A percentile compares a stretch with the other conserved stretches of the same genome.
phyloP scores from a whole-genome alignment of 2,888 invertebrate genomes.

The Parnassius mnemosyne region DNA sequence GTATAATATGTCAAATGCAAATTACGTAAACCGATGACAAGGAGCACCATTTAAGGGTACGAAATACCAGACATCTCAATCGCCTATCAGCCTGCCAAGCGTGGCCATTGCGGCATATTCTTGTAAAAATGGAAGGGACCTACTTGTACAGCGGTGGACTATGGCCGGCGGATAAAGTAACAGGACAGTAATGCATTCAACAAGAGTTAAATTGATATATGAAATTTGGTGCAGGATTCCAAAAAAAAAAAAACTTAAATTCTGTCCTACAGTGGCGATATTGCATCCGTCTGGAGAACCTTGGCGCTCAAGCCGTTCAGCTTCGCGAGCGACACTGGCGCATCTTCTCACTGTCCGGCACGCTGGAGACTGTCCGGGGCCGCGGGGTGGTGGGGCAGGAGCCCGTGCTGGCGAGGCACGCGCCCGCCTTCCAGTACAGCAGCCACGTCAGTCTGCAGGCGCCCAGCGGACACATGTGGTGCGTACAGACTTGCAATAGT shows the following conservation, averaged over 20 bases:
- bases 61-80: too few species aligned
- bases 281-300: conserved; percentile 97
- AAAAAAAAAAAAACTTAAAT: background rate
- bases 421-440: conserved; percentile 98
- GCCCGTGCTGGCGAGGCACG: conserved; percentile 91
- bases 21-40: too few species aligned
- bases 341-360: conserved; percentile 96
- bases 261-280: conserved; percentile 89
- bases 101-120: too few species aligned
- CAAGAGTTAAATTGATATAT: too few species aligned
- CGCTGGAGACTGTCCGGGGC: conserved; percentile 95
- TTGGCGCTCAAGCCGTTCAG: conserved; percentile 93
- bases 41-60: too few species aligned
- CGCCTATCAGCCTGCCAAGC: too few species aligned
- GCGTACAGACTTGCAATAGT: conserved; percentile 25
- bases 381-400: conserved; percentile 99
- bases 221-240: too few species aligned
- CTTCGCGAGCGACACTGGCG: conserved; percentile 98
- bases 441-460: conserved; percentile 98
- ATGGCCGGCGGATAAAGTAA: too few species aligned
- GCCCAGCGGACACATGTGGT: conserved; percentile 99
- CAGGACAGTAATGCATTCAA: too few species aligned
- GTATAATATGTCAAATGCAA: too few species aligned
- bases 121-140: too few species aligned
- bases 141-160: too few species aligned